Base-by-base conservation (phyloP, 2,888 invertebrate species). In the Scelioninae gen. 1 region DNA sequence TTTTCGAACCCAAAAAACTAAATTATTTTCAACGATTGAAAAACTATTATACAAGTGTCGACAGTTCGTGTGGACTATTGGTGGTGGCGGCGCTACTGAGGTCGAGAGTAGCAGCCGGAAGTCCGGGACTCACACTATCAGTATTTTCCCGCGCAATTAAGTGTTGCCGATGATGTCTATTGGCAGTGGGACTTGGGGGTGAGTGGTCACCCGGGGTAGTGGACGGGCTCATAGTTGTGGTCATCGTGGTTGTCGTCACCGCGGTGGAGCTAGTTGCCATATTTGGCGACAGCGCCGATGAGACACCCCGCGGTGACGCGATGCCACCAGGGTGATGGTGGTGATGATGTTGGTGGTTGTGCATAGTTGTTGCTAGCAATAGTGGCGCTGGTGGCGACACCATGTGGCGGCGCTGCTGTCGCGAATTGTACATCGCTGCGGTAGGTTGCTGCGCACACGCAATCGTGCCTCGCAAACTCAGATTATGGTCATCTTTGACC, bases 21-120 rank as follows among this genome's bases (percentile, higher is more conserved):
- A 1, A 23, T 23, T 2, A 23, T 23, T 23, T 23, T 4, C 23
- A 23, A 23, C 23, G 4, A 23, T 4, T 23, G 23, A 23, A 23
- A 23, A 23, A 23, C 38, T 40, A 32, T 94, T 10, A 95, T 71
- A 95, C 95, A 87, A 95, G 93, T n/a, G 95, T 95, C 34, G 95
- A 95, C 62, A 95, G 92, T 91, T 95, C 95, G 86, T 95, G 95
- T 47, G 95, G 94, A 55, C 95, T 95, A 88, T 94, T 94, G 11
- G 94, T 94, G 13, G 94, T 94, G 77, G 94, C 94, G n/a, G 95
- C 94, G 88, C 95, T 95, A 88, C 95, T 95, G 87, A 95, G 92
- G 90, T 95, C 95, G 72, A 94, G 91, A 11, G 94, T 94, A 5
- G 94, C 93, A 3, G 94, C 90, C 13, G 95, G 95, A 87, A 95